Base-by-base conservation (phyloP, 2,113 vertebrate genomes). In the Glareola pratincola region DNA sequence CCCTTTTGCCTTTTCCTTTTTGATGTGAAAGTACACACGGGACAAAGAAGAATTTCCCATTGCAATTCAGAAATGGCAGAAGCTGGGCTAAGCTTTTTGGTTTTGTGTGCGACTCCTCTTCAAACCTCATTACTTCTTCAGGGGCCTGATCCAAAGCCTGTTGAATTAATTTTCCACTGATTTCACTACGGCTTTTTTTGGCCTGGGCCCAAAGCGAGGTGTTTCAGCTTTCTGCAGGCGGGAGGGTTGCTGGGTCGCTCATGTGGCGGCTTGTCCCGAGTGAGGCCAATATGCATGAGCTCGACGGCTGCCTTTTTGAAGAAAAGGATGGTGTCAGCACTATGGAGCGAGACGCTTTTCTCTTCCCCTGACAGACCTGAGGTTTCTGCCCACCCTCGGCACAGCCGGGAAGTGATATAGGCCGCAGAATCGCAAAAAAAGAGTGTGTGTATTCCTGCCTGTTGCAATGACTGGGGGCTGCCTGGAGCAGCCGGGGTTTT, bases 371-470 rank as follows among this genome's bases (percentile, higher is more conserved):
- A 4, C 39, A 83, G 15, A 47, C 15, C 64, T 27, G 13, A 63
- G 85, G 69, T 53, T 69, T 54, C 71, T 88, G 85, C 82, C 90
- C 78, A 22, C 34, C 67, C 82, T 74, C 16, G n/a, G 5, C 8
- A 2, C n/a, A 53, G 30, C 12, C 0, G 6, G 53, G 74, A 12
- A 53, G 32, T 9, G 3, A 0, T 17, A 0, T 17, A 0, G 3
- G 67, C 64, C 29, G 23, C 39, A 12, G 39, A 1, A 24, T 77
- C 4, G 1, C 78, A 1, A 24, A 4, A 4, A 23, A 8, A 1
- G 30, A 39, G 1, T n/a, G 0, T 29, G 34, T 4, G 32, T 2
- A 9, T 8, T 11, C 86, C 68, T 3, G 43, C 2, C 26, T 13
- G 41, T 67, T 34, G 84, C 63, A 39, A 26, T 1, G 3, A 21